These are phyloP conservation scores for Physocephala rufipes DNA, from an alignment of 2,888 invertebrate species.

Conservation along the genomic window DNA sequence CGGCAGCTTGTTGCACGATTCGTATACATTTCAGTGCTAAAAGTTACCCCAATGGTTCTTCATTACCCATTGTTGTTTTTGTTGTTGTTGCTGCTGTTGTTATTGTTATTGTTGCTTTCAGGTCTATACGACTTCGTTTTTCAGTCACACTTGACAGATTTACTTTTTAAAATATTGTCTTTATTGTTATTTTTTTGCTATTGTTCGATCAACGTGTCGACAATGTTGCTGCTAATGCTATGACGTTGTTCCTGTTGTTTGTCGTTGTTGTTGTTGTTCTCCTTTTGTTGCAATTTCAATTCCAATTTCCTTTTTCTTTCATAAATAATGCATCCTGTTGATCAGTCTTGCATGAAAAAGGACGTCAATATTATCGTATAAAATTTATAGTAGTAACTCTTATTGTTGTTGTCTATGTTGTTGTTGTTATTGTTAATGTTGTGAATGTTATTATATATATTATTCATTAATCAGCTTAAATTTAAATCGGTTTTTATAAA, in stretches of 20 bases:
- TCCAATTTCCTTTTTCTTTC: no score
- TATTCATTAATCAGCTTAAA: no score
- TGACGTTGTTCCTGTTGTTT: constrained; percentile 31
- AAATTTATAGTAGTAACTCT: constrained; percentile 40
- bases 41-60: constrained; percentile 54
- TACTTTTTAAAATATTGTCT: constrained; percentile 27
- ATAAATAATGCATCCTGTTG: constrained; percentile 56
- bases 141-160: constrained; percentile 37
- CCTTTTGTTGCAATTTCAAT: constrained; percentile 43
- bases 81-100: constrained; percentile 26
- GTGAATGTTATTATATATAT: no score
- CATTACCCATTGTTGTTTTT: no score
- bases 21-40: constrained; percentile 47
- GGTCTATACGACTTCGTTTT: constrained; percentile 18
- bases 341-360: constrained; percentile 59
- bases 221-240: constrained; percentile 26
- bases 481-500: no score
- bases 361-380: constrained; percentile 59
- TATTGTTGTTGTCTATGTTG: constrained; percentile 10
- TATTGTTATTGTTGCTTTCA: constrained; percentile 40
- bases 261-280: constrained; percentile 35
- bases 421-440: background rate
- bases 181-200: constrained; percentile 32
- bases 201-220: constrained; percentile 40
- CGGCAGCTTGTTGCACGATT: background rate